Base-by-base conservation (phyloP, 2,113 vertebrate genomes). In the Microtus montanus region DNA sequence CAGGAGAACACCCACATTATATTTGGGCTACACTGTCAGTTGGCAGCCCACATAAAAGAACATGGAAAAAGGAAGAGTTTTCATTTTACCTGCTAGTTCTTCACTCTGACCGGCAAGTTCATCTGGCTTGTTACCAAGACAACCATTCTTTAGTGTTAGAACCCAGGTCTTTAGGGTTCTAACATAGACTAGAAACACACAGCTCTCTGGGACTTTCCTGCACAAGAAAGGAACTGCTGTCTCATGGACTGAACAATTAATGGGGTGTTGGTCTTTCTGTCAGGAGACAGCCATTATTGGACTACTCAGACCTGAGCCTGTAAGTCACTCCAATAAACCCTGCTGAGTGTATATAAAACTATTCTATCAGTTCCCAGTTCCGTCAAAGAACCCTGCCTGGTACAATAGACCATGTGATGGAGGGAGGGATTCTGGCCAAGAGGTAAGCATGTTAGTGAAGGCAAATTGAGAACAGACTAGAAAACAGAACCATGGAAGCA, bases 401-500 rank as follows among this genome's bases (percentile, higher is more conserved):
- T 9, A 83, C 38, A 44, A 64, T 33, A 84, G 26, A 30, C 58
- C 83, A 86, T 30, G n/a, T 61, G 61, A 86, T 63, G 80, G 35
- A 89, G 30, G 90, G 93, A 94, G n/a, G 7, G 89, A 52, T 85
- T 87, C 87, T 85, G 30, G 75, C 91, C 20, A 26, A 89, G 54
- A 97, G 66, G 38, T n/a, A 92, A 66, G 24, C 30, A 41, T 44
- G 66, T n/a, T 75, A 75, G 19, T 44, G 17, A 71, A 97, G 79
- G 44, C 84, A 61, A 90, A 90, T 58, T 35, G 74, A 82, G 82
- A 86, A 61, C 61, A n/a, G 52, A n/a, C 33, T 88, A 70, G 86
- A 71, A 89, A 86, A 64, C 3, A 90, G 78, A 89, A 84, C 68
- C 89, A 86, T 90, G 61, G 73, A 74, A 94, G 94, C 77, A 44